A percentile compares a stretch with the other conserved stretches of the same genome.
These are phyloP conservation scores for Deroplatys truncata DNA, from an alignment of 2,888 invertebrate genomes.

Conservation along the genomic window DNA sequence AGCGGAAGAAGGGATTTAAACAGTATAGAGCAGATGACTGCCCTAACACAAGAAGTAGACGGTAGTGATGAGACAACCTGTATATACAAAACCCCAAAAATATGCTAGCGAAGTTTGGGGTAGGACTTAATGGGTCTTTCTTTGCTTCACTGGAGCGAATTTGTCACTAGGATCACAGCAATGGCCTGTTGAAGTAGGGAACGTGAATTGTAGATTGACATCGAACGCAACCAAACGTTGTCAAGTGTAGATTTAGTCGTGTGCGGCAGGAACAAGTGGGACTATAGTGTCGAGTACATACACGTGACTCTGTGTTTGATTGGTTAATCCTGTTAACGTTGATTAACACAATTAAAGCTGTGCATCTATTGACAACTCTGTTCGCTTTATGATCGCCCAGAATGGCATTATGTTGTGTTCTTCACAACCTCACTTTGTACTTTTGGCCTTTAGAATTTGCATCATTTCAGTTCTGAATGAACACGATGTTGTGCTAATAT, in stretches of 20 bases:
- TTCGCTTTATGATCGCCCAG: background rate
- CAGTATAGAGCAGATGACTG: no score
- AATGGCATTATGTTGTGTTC: background rate
- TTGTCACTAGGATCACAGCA: background rate
- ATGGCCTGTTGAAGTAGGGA: background rate
- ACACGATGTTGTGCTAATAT: background rate
- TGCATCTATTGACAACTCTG: background rate
- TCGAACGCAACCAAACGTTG: background rate
- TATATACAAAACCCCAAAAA: no score
- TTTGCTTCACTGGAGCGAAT: background rate
- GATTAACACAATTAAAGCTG: conserved; percentile 9
- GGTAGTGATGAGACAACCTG: no score
- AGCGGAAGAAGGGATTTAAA: no score
- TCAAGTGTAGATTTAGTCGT: background rate
- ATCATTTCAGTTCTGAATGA: background rate
- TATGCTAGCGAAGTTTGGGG: no score
- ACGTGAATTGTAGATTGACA: background rate
- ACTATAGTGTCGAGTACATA: background rate
- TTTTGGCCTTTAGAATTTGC: no score
- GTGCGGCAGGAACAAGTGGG: background rate
- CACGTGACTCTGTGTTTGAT: background rate
- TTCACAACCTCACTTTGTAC: background rate
- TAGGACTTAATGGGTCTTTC: background rate
- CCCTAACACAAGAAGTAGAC: no score
- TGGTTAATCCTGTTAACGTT: background rate